Evolutionary conservation across 2,797 vertebrate species (phyloP), one percentile per base, ranked within the genome.

Genomic region (Apodemus agrarius): DNA sequence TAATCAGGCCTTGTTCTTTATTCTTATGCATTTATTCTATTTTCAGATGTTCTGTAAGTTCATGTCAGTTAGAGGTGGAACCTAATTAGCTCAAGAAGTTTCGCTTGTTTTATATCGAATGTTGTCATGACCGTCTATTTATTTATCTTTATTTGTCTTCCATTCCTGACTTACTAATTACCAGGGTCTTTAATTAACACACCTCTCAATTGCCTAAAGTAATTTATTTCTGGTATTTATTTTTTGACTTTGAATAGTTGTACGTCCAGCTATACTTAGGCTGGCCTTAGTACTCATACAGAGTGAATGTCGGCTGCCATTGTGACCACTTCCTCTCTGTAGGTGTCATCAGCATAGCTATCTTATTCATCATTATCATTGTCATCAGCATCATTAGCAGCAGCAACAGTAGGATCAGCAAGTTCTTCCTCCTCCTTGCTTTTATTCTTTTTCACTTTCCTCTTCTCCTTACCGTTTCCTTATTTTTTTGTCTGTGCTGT

Each of bases 281-380:
- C 6, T 5, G 72, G 43, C 11, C 13, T 86, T 4, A 54, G 59
- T 46, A 4, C 12, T n/a, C 6, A 59, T 6, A 67, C 0, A 85
- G 26, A 83, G 1, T 21, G 31, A 0, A 52, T 6, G 6, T 0
- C 37, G 16, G 4, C 49, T 43, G 4, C 16, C 6, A 5, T 13
- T 31, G 8, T 22, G 24, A 8, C 24, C 14, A 22, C 2, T 9
- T 16, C 26, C 46, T 34, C 16, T 74, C 8, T 57, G 24, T 40
- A 57, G 59, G 9, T 22, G 3, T 22, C 34, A 22, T 65, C 29
- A 46, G 17, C 61, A 13, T 84, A 46, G 10, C 11, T 17, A 12
- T 57, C 49, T 19, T 88, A 12, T 24, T 24, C 3, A 40, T 17
- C 81, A 61, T 4, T 29, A 34, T 34, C 3, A 13, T 31, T 31